Conservation (phyloP, 2,888 invertebrate genomes). For the Exocentrus adspersus region DNA sequence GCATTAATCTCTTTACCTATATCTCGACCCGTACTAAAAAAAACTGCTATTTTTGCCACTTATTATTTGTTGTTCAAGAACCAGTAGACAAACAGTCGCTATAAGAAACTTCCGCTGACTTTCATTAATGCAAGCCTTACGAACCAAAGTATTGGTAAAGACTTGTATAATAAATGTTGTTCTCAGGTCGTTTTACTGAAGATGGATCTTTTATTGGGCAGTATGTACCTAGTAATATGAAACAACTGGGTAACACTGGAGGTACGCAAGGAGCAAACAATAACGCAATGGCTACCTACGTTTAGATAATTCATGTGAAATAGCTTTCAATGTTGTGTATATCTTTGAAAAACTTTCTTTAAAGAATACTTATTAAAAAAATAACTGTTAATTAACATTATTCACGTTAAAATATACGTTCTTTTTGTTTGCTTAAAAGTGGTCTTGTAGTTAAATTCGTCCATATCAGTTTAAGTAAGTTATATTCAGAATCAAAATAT, state of each 20-base stretch:
- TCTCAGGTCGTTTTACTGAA: constrained; percentile 89
- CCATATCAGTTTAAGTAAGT: constrained; percentile 49
- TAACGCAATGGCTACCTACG: constrained; percentile 73
- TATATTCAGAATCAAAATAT: constrained; percentile 42
- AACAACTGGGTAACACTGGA: constrained; percentile 67
- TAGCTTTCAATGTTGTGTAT: constrained; percentile 47
- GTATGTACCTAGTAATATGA: constrained; percentile 87
- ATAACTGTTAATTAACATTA: constrained; percentile 32
- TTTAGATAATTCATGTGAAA: constrained; percentile 63
- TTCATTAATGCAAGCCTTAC: too few relatives aligned
- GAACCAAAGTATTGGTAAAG: too few relatives aligned
- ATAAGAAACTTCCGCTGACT: too few relatives aligned
- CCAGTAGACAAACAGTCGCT: too few relatives aligned
- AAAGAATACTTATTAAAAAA: constrained; percentile 30
- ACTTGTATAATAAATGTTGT: constrained; percentile 56
- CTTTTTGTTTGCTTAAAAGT: constrained; percentile 38
- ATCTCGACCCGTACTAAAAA: too few relatives aligned
- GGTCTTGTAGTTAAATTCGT: constrained; percentile 48
- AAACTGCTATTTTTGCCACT: too few relatives aligned
- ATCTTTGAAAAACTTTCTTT: constrained; percentile 37
- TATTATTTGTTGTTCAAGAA: too few relatives aligned
- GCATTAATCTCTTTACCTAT: too few relatives aligned
- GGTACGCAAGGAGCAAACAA: constrained; percentile 60
- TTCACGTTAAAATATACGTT: constrained; percentile 38
- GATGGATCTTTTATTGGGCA: constrained; percentile 98